Percentiles rank a stretch among this genome's conserved stretches.
These are phyloP conservation scores for Hydropsyche betteni DNA, from an alignment of 2,888 invertebrate genomes.

Conservation along the genomic window DNA sequence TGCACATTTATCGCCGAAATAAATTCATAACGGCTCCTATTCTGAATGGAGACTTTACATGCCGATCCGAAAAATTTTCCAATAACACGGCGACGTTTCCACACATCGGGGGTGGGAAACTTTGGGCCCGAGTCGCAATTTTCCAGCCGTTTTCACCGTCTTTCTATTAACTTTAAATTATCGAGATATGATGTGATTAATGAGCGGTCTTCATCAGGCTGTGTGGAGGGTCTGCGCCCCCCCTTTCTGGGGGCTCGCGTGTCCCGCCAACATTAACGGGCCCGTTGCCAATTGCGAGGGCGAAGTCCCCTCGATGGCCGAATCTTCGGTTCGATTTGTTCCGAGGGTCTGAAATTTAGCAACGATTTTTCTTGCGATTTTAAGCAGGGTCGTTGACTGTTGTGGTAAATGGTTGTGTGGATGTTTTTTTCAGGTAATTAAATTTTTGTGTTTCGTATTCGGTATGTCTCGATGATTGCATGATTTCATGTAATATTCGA, in stretches of 20 bases:
- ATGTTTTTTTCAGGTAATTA: too few species aligned
- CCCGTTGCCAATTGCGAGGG: constrained; percentile 28
- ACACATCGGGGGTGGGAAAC: too few species aligned
- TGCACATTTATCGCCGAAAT: constrained; percentile 21
- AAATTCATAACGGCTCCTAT: background rate
- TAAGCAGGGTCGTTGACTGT: too few species aligned
- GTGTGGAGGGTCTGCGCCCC: background rate
- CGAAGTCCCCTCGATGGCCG: background rate
- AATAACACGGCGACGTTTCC: too few species aligned
- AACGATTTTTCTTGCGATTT: too few species aligned
- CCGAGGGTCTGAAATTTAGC: too few species aligned
- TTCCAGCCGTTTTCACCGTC: constrained; percentile 33
- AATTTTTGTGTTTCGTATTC: too few species aligned
- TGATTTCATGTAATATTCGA: too few species aligned
- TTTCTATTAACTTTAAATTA: constrained; percentile 40
- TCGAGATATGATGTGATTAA: constrained; percentile 40
- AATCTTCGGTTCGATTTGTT: too few species aligned
- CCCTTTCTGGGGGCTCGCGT: constrained; percentile 16
- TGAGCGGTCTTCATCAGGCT: constrained; percentile 37
- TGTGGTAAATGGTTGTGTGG: too few species aligned
- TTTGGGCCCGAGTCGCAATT: constrained; percentile 28
- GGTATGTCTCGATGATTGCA: too few species aligned
- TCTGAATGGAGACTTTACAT: constrained; percentile 11
- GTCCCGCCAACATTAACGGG: constrained; percentile 28
- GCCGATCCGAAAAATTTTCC: background rate